Conservation (phyloP, 1,140 invertebrate species). For the Latrodectus geometricus region DNA sequence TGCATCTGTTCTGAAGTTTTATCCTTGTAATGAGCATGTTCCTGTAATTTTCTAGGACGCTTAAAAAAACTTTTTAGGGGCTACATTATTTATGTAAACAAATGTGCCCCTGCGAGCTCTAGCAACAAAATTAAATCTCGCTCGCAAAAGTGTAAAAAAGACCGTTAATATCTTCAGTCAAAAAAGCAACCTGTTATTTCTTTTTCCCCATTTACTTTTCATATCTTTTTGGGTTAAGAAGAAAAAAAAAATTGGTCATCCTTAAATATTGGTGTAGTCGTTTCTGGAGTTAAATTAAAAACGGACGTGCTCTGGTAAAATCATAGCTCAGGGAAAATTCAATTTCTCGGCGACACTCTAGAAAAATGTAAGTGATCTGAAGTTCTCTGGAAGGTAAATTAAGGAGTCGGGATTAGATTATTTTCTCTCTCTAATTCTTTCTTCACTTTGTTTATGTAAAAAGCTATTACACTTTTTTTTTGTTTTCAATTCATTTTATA, state of each 20-base stretch:
- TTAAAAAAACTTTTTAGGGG: neutral
- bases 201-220: slow-evolving; percentile 8
- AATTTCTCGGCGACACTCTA: slow-evolving; percentile 45
- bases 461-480: neutral
- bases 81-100: slow-evolving; percentile 46
- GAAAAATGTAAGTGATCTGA: slow-evolving; percentile 40
- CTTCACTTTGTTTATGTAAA: neutral
- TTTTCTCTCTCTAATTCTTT: slow-evolving; percentile 6
- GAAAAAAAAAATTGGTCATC: slow-evolving; percentile 16
- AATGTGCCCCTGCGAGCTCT: neutral
- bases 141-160: slow-evolving; percentile 16
- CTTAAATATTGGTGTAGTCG: slow-evolving; percentile 45
- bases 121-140: slow-evolving; percentile 43
- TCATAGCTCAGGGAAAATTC: slow-evolving; percentile 46
- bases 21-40: neutral
- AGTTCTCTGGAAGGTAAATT: neutral
- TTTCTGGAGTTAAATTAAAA: slow-evolving; percentile 55
- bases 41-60: neutral
- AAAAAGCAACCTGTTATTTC: slow-evolving; percentile 3
- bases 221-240: neutral
- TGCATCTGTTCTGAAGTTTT: neutral
- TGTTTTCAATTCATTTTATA: too few species aligned
- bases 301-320: slow-evolving; percentile 52
- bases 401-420: neutral
- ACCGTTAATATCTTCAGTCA: slow-evolving; percentile 29